Base-by-base conservation (phyloP, 1,140 invertebrate species). In the Melipona quadrifasciata region DNA sequence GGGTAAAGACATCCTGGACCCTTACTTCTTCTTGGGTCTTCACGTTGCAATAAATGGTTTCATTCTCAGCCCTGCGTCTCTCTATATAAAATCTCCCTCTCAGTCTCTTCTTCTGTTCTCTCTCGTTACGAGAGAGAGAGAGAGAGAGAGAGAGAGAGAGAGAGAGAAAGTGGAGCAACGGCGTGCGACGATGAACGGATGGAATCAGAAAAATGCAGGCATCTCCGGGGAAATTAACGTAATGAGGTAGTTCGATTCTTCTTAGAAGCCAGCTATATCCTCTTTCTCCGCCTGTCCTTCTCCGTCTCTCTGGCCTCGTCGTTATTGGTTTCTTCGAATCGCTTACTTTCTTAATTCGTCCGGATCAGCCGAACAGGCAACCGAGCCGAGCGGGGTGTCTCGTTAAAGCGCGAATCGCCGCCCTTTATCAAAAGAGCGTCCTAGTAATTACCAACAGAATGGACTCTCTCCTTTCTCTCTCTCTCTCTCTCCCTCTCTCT, bases 161-260 rank as follows among this genome's bases (percentile, higher is more conserved):
- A 24, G 34, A 82, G 34, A 65, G 65, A 31, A 61, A 72, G 72
- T 89, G 74, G 89, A 89, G 82, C 83, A 90, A 82, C 88, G 83
- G n/a, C 75, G 80, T 47, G 71, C 82, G 84, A 87, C 84, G 88
- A 84, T 39, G 86, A 89, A 88, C 83, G 88, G 83, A 91, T 88
- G 90, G 87, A 91, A 92, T 91, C 92, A 90, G 91, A 91, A 92
- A 91, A 93, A 92, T 91, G 91, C 92, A 89, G 85, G 84, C 87
- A 92, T 93, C 92, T 93, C 92, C 83, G 86, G 92, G 92, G 92
- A 93, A 93, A 93, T 93, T 93, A 92, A 92, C 90, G 92, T 93
- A 93, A 93, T 93, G 91, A 92, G 88, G 90, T 86, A 86, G 89
- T 92, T 93, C 90, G 90, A 93, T 93, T 88, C 88, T 88, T 91